These are phyloP conservation scores for Onychomys torridus DNA, from an alignment of 2,797 vertebrate genomes.

Conservation along the genomic window DNA sequence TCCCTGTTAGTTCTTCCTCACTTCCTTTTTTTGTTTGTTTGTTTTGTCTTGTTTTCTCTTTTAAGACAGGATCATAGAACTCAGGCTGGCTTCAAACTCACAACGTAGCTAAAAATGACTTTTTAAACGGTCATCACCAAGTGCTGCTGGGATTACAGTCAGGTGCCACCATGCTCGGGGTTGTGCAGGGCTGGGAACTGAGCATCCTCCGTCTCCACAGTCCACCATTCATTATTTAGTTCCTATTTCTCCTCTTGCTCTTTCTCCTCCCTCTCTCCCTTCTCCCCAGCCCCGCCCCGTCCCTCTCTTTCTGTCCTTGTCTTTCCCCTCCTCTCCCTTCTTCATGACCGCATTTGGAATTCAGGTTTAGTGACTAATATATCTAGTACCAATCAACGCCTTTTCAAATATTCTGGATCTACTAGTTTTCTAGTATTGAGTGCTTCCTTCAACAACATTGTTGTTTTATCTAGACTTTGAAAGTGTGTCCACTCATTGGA, in stretches of 20 bases:
- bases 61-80: neutral
- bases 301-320: neutral
- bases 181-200: neutral
- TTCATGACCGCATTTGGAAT: neutral
- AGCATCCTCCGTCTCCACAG: neutral
- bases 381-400: neutral
- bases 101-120: neutral
- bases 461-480: neutral
- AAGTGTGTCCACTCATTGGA: neutral
- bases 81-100: neutral
- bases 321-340: neutral
- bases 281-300: fast-evolving
- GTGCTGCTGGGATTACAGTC: neutral
- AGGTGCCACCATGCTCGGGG: neutral
- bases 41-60: too few relatives aligned
- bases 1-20: neutral
- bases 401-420: neutral
- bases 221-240: neutral
- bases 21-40: neutral
- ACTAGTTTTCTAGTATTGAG: neutral
- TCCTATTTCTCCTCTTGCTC: neutral
- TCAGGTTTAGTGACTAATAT: neutral
- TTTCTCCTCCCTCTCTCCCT: neutral
- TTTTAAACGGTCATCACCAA: neutral
- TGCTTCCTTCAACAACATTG: neutral